These are phyloP conservation scores for Eupithecia exiguata DNA, from an alignment of 2,888 invertebrate species.

Conservation along the genomic window DNA sequence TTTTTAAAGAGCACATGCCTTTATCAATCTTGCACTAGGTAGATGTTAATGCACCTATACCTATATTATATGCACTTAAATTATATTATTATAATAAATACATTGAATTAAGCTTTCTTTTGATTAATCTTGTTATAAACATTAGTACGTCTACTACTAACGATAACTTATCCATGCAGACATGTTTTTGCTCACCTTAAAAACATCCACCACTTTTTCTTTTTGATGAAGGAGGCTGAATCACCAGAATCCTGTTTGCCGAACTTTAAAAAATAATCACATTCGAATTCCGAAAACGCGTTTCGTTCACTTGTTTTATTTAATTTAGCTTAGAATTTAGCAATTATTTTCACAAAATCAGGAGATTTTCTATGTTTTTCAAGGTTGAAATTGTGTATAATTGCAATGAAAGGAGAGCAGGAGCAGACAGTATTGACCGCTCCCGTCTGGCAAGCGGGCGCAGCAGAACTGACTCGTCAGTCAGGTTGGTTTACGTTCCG, in stretches of 20 bases:
- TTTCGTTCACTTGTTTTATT: conserved; percentile 9
- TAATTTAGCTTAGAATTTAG: background rate
- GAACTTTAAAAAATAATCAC: conserved; percentile 17
- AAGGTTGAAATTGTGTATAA: background rate
- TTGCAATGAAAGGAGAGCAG: background rate
- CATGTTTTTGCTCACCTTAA: conserved; percentile 14
- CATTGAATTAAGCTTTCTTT: background rate
- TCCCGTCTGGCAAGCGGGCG: conserved; percentile 44
- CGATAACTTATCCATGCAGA: background rate
- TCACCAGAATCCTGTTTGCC: conserved; percentile 27
- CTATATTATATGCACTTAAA: too few relatives aligned
- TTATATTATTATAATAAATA: too few relatives aligned
- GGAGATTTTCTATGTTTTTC: too few relatives aligned
- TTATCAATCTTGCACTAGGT: too few relatives aligned
- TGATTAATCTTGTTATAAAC: background rate
- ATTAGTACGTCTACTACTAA: background rate
- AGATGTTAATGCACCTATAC: too few relatives aligned
- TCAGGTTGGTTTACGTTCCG: conserved; percentile 39
- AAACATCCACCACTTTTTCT: conserved; percentile 20
- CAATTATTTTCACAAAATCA: too few relatives aligned
- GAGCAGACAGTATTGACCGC: conserved; percentile 39
- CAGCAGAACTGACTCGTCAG: conserved; percentile 39
- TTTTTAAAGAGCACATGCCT: too few relatives aligned
- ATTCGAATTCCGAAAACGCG: conserved; percentile 24
- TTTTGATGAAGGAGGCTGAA: conserved; percentile 16